A percentile compares a stretch with the other conserved stretches of the same genome.
Evolutionary conservation across 2,888 invertebrate species (phyloP).

Genomic region (Coelopa pilipes): DNA sequence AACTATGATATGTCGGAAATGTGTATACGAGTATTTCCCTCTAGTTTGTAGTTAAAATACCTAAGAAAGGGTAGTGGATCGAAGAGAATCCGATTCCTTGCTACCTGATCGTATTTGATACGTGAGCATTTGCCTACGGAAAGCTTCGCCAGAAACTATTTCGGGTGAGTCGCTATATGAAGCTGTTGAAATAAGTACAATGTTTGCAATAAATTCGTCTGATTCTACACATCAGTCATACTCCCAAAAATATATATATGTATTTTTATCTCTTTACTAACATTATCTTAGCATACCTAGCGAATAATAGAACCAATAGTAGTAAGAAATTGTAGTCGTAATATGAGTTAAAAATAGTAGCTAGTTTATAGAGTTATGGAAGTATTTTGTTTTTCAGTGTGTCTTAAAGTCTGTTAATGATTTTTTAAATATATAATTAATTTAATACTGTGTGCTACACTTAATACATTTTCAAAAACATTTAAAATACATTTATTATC

Average conservation of each 20-base stretch:
- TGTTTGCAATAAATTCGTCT: slow-evolving; percentile 27
- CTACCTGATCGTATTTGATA: no score
- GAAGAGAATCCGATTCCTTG: no score
- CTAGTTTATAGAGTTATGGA: slow-evolving; percentile 4
- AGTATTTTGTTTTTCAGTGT: slow-evolving; percentile 24
- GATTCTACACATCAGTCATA: slow-evolving; percentile 4
- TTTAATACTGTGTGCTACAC: slow-evolving; percentile 7
- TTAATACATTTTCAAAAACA: slow-evolving; percentile 9
- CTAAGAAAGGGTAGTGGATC: no score
- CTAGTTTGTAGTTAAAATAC: no score
- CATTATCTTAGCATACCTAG: neutral
- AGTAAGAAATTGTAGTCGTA: neutral
- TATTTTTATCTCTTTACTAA: neutral
- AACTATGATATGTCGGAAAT: no score
- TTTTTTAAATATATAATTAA: neutral
- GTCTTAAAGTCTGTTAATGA: neutral
- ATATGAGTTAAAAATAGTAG: neutral
- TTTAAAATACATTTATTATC: slow-evolving; percentile 13
- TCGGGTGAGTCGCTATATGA: no score
- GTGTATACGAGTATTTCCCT: no score
- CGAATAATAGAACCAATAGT: neutral
- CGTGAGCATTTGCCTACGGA: no score
- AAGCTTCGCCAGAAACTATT: no score
- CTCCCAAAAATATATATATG: neutral
- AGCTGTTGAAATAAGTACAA: neutral